Evolutionary conservation across 2,888 invertebrate genomes (phyloP).

Genomic region (Noctua comes): DNA sequence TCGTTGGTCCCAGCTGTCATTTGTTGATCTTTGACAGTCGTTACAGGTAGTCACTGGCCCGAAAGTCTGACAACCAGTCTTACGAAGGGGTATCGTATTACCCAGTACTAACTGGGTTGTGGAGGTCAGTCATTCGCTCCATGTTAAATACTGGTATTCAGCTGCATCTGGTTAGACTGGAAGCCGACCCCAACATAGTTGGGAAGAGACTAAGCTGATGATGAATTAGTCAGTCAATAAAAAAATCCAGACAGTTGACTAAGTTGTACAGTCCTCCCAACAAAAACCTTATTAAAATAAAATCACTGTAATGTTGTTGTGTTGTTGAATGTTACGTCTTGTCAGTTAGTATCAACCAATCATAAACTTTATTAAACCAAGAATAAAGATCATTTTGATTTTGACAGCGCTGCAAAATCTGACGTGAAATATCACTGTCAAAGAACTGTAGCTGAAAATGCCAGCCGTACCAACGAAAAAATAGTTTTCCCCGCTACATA

Average conservation of each 20-base stretch:
- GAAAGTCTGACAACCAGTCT: neutral
- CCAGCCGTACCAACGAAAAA: slow-evolving; percentile 1
- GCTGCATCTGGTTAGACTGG: neutral
- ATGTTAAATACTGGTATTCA: neutral
- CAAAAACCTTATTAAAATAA: neutral
- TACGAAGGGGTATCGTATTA: neutral
- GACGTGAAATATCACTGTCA: neutral
- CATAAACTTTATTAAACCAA: neutral
- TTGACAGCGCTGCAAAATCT: neutral
- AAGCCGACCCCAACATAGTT: neutral
- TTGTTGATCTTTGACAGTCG: neutral
- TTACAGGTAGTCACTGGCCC: neutral
- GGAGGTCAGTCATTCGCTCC: neutral
- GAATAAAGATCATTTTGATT: neutral
- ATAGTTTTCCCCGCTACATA: slow-evolving; percentile 16
- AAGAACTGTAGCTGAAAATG: neutral
- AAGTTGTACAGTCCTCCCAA: neutral
- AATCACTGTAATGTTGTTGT: no score
- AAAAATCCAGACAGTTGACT: neutral
- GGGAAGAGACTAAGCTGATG: neutral
- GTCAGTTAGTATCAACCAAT: neutral
- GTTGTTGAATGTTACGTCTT: no score
- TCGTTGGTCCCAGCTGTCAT: neutral
- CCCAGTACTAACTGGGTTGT: neutral
- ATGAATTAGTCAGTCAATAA: neutral